Evolutionary conservation across 1,140 invertebrate genomes (phyloP), one percentile per base, ranked within the genome.

Genomic region (Drosophila watanabei): DNA sequence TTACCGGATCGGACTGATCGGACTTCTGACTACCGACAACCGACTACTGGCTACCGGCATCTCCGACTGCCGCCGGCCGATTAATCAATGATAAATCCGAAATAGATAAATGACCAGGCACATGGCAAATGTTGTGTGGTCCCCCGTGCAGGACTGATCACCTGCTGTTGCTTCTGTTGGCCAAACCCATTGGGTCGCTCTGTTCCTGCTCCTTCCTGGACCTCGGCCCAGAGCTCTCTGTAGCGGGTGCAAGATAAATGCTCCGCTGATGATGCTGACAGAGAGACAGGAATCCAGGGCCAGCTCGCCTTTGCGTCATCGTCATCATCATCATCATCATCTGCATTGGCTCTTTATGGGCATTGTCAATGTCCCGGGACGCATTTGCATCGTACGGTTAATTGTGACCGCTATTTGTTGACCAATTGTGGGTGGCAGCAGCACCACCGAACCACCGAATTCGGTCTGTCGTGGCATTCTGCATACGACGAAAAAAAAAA

Each of bases 21-120:
- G 43, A 60, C 75, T 62, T 43, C 76, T 49, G 64, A 46, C 46
- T 28, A 48, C 76, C 56, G 64, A 46, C 46, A 28, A 49, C 46
- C 24, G 46, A 52, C 75, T 58, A 59, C 75, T 57, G 76, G 58
- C 58, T 58, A 56, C 73, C 54, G 63, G 63, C 68, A 35, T 35
- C 62, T 69, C 41, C 77, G 77, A 65, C 76, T 80, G 71, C 79
- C 86, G 79, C 66, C 46, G 70, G 79, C 79, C 79, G 86, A 90
- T 90, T 90, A 90, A 90, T 90, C 86, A 90, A 90, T 90, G 86
- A 90, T 90, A 90, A 90, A 90, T 90, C 86, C 86, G 86, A 90
- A 90, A 90, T 90, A 90, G 86, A 90, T 90, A 90, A 90, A 90
- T 90, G 86, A 90, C 79, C 64, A 81, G 58, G 64, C 82, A 80